Percentiles rank a stretch among this genome's conserved stretches.
These are phyloP conservation scores for Pagrus major DNA, from an alignment of 2,113 vertebrate genomes.

Conservation along the genomic window DNA sequence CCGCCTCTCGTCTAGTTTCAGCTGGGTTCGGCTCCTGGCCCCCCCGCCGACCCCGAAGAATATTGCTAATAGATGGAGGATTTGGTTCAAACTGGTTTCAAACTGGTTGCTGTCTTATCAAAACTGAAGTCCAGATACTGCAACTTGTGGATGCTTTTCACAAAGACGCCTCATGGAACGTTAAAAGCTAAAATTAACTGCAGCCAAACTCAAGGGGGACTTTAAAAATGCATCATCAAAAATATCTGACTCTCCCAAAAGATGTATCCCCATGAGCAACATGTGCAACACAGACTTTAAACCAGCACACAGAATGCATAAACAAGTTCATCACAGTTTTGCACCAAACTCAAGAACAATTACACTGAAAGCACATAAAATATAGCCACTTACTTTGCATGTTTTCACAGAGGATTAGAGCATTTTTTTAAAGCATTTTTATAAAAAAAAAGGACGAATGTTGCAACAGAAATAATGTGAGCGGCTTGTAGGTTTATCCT, in stretches of 20 bases:
- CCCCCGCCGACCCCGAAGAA: too few relatives aligned
- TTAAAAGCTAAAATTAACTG: constrained; percentile 35
- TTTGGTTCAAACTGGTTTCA: background rate
- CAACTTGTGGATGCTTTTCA: constrained; percentile 13
- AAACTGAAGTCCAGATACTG: constrained; percentile 7
- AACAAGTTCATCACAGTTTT: constrained; percentile 57
- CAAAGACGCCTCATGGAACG: constrained; percentile 27
- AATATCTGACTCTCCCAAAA: constrained; percentile 48
- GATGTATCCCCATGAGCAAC: constrained; percentile 39
- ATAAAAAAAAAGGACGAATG: background rate
- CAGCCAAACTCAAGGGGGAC: constrained; percentile 32
- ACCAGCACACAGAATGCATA: constrained; percentile 43
- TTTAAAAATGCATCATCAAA: constrained; percentile 55
- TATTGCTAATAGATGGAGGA: background rate
- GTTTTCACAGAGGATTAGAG: constrained; percentile 12
- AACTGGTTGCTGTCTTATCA: constrained; percentile 14
- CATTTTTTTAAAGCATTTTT: background rate
- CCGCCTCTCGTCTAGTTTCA: background rate
- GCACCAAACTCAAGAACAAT: constrained; percentile 29
- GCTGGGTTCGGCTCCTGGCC: background rate
- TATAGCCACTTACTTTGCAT: background rate
- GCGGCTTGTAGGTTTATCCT: background rate
- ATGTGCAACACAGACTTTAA: constrained; percentile 28
- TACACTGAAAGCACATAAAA: constrained; percentile 15
- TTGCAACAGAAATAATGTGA: background rate